Evolutionary conservation across 1,140 invertebrate genomes (phyloP).

Genomic region (Drosophila pandora): DNA sequence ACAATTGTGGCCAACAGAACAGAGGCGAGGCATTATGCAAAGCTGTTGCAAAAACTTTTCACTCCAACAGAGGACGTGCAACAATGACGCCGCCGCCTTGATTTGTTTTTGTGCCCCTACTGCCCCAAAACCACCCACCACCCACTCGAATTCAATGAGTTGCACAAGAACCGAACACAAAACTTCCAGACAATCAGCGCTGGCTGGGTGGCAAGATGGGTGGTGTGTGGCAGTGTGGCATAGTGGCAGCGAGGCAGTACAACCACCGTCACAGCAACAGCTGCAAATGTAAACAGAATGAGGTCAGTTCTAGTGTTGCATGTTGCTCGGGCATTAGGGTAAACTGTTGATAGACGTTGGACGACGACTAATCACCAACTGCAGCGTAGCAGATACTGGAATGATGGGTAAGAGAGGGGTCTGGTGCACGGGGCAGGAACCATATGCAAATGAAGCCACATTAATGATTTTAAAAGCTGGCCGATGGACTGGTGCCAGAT

Average conservation of each 20-base stretch:
- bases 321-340: constrained; percentile 75
- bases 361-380: constrained; percentile 70
- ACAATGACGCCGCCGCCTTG: constrained; percentile 49
- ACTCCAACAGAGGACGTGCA: constrained; percentile 26
- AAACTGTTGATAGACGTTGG: constrained; percentile 76
- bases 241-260: not conserved
- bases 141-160: constrained; percentile 42
- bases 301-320: constrained; percentile 73
- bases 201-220: not conserved
- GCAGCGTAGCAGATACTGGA: constrained; percentile 21
- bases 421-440: not conserved
- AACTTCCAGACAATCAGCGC: constrained; percentile 44
- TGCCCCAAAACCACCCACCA: constrained; percentile 8
- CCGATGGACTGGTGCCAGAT: constrained; percentile 17
- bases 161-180: constrained; percentile 37
- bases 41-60: constrained; percentile 48
- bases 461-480: constrained; percentile 61
- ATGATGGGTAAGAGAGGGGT: not conserved
- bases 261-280: constrained; percentile 51
- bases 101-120: constrained; percentile 42
- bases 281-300: constrained; percentile 76
- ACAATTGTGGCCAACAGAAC: constrained; percentile 20
- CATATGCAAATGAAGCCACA: constrained; percentile 74
- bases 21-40: constrained; percentile 39
- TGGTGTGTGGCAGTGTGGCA: not conserved